Base-by-base conservation (phyloP, 1,140 invertebrate species). In the Homalodisca vitripennis region DNA sequence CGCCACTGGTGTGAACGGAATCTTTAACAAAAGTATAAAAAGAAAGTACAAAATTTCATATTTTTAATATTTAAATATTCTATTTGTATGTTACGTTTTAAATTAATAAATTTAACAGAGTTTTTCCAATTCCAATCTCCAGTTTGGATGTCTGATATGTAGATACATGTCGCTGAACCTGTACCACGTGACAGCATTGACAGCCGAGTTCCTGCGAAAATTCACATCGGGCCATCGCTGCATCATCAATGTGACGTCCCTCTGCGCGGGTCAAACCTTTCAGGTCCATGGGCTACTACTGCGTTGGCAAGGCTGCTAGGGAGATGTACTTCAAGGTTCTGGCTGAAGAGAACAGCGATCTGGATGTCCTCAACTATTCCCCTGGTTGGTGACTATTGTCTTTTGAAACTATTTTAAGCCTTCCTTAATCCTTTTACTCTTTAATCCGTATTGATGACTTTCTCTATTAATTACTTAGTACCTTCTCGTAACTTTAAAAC, bases 241-340 rank as follows among this genome's bases (percentile, higher is more conserved):
- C 47, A 84, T 97, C 26, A 85, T 98, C 0, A 97, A 98, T 76
- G 90, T 98, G 1, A 94, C 93, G 30, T 98, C 95, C 1, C 79
- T 96, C 29, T 88, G 86, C 74, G 94, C 87, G 12, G 79, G 94
- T 14, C 80, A 91, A 75, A n/a, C 89, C 94, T 0, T 88, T 90
- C 75, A 85, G 88, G 74, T 89, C 88, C 3, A 82, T 92, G 82
- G 85, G 86, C 6, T 86, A 92, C 76, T 96, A 98, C 79, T 92
- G 93, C 75, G 83, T 88, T 70, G 93, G 91, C 57, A 96, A 95
- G 84, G 93, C 96, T 17, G 90, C 92, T n/a, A 82, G 95, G 63
- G 93, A 98, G 76, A 93, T 97, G 87, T 94, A 90, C 77, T 96
- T 98, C 75, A 88, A 87, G 76, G 82, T 84, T 3, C 81, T 99